Evolutionary conservation across 2,888 invertebrate genomes (phyloP), one percentile per base, ranked within the genome.

Genomic region (Priocnemis perturbator): DNA sequence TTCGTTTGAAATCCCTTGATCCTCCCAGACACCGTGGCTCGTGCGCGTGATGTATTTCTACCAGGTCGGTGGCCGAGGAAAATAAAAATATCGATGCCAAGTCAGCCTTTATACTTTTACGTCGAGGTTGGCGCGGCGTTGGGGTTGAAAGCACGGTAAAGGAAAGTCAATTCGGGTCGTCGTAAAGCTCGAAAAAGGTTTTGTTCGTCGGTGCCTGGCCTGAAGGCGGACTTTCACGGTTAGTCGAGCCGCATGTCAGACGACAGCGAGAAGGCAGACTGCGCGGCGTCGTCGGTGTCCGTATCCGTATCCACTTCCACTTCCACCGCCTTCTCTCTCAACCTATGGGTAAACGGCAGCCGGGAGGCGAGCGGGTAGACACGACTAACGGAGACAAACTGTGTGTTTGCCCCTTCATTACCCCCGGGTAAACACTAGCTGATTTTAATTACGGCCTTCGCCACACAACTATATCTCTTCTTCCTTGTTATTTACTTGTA

Each of bases 381-480:
- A 81, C 83, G 76, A 79, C 82, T 82, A 86, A 86, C 84, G 83
- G 85, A 86, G 86, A 87, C 87, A 87, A 87, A 88, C 86, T 83
- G 87, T 84, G 84, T 81, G 85, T 86, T 87, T 86, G 85, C 83
- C 83, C 85, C 86, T 87, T 88, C 87, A 88, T 88, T 87, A 87
- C 85, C 85, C 82, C 76, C 83, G 82, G 79, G 86, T 87, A 87
- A 88, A 87, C 85, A 88, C 81, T 83, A 83, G 84, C 84, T 77
- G 85, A 86, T 88, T 88, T 88, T 88, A 88, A 88, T 88, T 88
- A 88, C 86, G 83, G 81, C 76, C 82, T 77, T 82, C 77, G 74
- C 76, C 74, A 74, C 67, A 77, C 79, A 77, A 80, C 83, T 83
- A 82, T 85, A 84, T 85, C 83, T 86, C 85, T 85, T 81, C 81